phyloP scores from a whole-genome alignment of 1,140 invertebrate genomes.

The Dysdera silvatica region DNA sequence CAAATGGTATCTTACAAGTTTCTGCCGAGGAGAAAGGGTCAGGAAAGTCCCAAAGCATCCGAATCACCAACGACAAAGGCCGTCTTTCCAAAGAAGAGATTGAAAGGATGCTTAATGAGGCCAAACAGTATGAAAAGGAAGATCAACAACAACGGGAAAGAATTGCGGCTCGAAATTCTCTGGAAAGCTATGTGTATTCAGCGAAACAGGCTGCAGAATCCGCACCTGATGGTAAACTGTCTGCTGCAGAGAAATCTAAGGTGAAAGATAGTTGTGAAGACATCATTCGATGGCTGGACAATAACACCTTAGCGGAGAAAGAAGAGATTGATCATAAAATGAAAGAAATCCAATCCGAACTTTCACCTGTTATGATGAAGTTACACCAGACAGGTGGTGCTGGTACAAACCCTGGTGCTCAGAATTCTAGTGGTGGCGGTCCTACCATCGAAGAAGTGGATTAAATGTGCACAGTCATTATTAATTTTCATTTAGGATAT shows the following conservation, averaged over 20 bases:
- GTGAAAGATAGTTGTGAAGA: constrained; percentile 50
- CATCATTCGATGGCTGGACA: constrained; percentile 46
- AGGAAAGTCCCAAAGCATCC: constrained; percentile 49
- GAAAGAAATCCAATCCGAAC: constrained; percentile 39
- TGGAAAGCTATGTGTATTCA: constrained; percentile 35
- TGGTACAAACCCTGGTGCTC: background rate
- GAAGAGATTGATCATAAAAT: constrained; percentile 45
- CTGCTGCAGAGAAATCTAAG: constrained; percentile 52
- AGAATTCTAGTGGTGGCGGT: constrained; percentile 8
- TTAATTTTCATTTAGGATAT: background rate
- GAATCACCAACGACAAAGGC: constrained; percentile 48
- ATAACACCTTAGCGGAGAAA: constrained; percentile 45
- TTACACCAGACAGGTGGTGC: constrained; percentile 30
- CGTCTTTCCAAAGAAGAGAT: constrained; percentile 54
- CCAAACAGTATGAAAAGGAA: constrained; percentile 43
- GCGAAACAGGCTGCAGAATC: constrained; percentile 31
- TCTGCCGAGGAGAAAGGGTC: constrained; percentile 50
- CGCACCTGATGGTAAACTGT: constrained; percentile 48
- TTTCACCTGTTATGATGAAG: constrained; percentile 15
- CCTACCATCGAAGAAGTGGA: constrained; percentile 39
- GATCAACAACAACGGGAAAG: constrained; percentile 52
- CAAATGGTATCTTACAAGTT: constrained; percentile 45
- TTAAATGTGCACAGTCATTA: constrained; percentile 3
- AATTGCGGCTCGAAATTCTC: constrained; percentile 39
- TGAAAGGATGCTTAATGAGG: constrained; percentile 52